A percentile compares a stretch with the other conserved stretches of the same genome.
Conservation (phyloP, 2,113 vertebrate species). For the Microcebus tavaratra region DNA sequence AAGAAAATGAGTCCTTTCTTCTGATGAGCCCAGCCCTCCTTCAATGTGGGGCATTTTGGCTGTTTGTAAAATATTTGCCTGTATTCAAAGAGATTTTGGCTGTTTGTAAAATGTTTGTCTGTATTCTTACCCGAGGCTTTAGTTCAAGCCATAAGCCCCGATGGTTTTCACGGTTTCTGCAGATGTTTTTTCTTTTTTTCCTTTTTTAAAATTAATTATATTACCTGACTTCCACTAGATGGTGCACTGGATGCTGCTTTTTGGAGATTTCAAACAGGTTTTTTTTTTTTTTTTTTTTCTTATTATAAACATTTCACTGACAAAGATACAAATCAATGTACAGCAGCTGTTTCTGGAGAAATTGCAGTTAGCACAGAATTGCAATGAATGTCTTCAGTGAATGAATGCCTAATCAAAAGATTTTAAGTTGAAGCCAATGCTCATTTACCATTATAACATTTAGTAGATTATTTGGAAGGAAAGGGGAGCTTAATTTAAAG, state of each 20-base stretch:
- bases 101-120: not conserved
- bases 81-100: not conserved
- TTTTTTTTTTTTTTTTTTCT: not conserved
- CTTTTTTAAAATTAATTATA: not conserved
- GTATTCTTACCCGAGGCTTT: not conserved
- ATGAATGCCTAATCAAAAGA: not conserved
- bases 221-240: constrained; percentile 49
- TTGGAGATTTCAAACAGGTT: not conserved
- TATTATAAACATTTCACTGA: not conserved
- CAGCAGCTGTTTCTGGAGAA: not conserved
- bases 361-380: not conserved
- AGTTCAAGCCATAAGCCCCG: fast-evolving
- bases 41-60: not conserved
- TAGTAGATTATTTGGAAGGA: constrained; percentile 32
- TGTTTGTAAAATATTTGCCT: not conserved
- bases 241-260: constrained; percentile 37
- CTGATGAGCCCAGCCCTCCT: not conserved
- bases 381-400: not conserved
- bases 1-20: not conserved
- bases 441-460: not conserved
- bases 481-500: not conserved
- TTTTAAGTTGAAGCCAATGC: no score
- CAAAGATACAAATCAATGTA: not conserved
- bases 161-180: not conserved
- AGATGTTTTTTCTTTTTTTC: not conserved